A percentile compares a stretch with the other conserved stretches of the same genome.
These are phyloP conservation scores for Octomys mimax DNA, from an alignment of 2,797 vertebrate species.

Conservation along the genomic window DNA sequence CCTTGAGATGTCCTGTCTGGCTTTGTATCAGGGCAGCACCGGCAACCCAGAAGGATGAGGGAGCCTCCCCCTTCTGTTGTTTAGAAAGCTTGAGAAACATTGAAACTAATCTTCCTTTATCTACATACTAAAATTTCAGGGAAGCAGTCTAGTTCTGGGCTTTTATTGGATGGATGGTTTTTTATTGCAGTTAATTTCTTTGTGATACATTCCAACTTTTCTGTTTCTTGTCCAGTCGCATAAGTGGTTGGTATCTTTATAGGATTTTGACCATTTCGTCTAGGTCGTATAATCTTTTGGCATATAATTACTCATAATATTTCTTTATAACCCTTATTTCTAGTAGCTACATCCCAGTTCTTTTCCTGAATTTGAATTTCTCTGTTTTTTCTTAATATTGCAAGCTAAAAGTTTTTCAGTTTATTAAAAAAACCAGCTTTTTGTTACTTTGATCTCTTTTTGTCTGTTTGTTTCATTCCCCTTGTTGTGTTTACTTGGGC, in stretches of 20 bases:
- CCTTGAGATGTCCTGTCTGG: background rate
- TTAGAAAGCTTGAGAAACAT: background rate
- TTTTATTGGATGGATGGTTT: background rate
- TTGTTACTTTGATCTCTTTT: background rate
- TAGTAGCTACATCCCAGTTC: background rate
- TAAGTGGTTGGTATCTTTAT: background rate
- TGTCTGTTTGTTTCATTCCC: background rate
- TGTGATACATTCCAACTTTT: background rate
- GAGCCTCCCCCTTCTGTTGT: background rate
- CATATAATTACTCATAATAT: background rate
- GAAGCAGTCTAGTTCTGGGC: background rate
- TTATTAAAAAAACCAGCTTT: background rate
- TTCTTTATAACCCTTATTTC: background rate
- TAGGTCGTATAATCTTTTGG: background rate
- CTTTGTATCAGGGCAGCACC: background rate
- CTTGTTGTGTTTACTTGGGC: background rate
- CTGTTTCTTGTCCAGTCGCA: background rate
- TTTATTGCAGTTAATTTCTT: background rate
- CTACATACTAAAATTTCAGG: background rate
- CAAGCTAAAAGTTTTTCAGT: background rate
- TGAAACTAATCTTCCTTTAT: background rate
- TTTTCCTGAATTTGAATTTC: slow-evolving; percentile 8
- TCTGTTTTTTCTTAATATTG: background rate
- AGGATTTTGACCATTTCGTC: background rate
- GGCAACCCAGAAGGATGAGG: background rate